Evolutionary conservation across 2,888 invertebrate genomes (phyloP).

Genomic region (Ptychoptera contaminata): DNA sequence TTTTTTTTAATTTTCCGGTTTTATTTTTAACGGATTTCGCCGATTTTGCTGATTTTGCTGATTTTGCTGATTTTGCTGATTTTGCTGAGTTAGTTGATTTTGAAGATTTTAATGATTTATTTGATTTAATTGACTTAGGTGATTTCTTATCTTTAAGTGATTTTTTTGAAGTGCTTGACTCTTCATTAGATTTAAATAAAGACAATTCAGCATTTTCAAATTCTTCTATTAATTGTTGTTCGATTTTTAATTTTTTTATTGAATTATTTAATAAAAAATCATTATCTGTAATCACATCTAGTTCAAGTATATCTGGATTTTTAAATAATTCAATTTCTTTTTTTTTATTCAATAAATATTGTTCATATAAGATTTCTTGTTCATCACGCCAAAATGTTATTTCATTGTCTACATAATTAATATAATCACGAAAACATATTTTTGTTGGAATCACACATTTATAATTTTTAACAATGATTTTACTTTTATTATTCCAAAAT

Average conservation of each 20-base stretch:
- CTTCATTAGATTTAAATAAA: too few relatives aligned
- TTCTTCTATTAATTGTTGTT: background rate
- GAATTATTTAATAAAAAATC: background rate
- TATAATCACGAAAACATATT: slow-evolving; percentile 9
- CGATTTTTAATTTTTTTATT: background rate
- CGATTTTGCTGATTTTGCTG: background rate
- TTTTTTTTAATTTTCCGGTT: too few relatives aligned
- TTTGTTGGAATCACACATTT: slow-evolving; percentile 3
- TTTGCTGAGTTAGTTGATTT: background rate
- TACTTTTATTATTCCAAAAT: background rate
- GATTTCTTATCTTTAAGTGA: background rate
- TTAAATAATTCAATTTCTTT: background rate
- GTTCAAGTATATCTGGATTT: background rate
- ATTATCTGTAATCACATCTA: background rate
- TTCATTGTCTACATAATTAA: slow-evolving; percentile 3
- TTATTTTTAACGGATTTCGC: too few relatives aligned
- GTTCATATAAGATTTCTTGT: slow-evolving; percentile 1
- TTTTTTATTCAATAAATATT: background rate
- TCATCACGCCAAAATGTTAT: slow-evolving; percentile 2
- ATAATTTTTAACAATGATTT: background rate
- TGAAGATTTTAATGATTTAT: background rate
- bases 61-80: background rate
- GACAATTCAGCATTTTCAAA: background rate
- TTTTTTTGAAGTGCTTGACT: background rate
- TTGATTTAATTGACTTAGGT: background rate